Conservation (phyloP, 1,140 invertebrate genomes). For the Drosophila varians region DNA sequence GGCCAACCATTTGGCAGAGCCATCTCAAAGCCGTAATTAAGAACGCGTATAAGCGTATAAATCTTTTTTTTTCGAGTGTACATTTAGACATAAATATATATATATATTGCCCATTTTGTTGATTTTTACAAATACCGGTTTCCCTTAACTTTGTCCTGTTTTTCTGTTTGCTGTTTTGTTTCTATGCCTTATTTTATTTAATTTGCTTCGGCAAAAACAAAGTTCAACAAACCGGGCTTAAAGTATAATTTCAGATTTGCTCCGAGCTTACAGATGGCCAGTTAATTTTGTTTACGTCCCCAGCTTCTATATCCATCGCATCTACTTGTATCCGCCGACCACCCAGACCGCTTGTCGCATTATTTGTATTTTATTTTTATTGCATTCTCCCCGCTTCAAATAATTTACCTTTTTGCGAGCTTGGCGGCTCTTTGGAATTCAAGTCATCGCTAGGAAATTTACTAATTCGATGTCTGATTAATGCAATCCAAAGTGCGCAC, state of each 20-base stretch:
- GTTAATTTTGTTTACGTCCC: constrained; percentile 34
- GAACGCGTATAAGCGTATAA: neutral
- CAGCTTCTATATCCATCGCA: constrained; percentile 3
- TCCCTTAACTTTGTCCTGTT: constrained; percentile 7
- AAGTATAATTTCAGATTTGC: constrained; percentile 28
- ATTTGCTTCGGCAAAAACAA: constrained; percentile 18
- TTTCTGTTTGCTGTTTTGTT: too few species aligned
- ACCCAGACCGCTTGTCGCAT: constrained; percentile 33
- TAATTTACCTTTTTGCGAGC: constrained; percentile 7
- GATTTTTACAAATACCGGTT: constrained; percentile 60
- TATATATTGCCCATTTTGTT: constrained; percentile 33
- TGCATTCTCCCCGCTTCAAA: constrained; percentile 4
- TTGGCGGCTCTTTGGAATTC: constrained; percentile 14
- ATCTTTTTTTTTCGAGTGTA: neutral
- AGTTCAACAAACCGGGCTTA: constrained; percentile 66
- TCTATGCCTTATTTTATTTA: constrained; percentile 16
- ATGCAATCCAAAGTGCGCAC: constrained; percentile 25
- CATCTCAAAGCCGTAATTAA: constrained; percentile 11
- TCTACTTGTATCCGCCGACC: constrained; percentile 11
- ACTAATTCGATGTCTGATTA: constrained; percentile 45
- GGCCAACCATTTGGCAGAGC: constrained; percentile 19
- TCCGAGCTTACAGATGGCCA: constrained; percentile 47
- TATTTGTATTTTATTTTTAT: constrained; percentile 10
- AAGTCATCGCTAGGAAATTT: constrained; percentile 36
- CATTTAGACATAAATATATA: constrained; percentile 40